These are phyloP conservation scores for Mugil cephalus DNA, from an alignment of 2,113 vertebrate species.

Conservation along the genomic window DNA sequence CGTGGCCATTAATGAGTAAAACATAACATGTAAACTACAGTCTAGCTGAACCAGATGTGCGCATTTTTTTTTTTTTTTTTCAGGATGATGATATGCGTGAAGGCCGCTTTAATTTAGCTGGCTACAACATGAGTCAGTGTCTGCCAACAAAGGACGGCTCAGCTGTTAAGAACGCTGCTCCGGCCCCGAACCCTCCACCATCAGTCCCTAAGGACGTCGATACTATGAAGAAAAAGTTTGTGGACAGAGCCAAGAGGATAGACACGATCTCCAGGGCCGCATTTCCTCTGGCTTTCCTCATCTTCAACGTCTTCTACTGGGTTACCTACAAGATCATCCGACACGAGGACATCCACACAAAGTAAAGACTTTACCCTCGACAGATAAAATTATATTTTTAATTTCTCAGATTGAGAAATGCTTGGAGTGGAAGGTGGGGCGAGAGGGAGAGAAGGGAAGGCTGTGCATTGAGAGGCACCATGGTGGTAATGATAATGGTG, in stretches of 20 bases:
- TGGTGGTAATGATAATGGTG: constrained; percentile 26
- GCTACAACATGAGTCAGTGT: constrained; percentile 94
- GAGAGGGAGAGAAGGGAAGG: constrained; percentile 19
- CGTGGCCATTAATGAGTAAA: constrained; percentile 5
- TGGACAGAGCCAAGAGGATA: constrained; percentile 98
- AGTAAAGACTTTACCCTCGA: constrained; percentile 78
- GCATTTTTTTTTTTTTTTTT: constrained; percentile 28
- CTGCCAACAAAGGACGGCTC: constrained; percentile 93
- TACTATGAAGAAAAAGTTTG: constrained; percentile 95
- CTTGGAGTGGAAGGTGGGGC: constrained; percentile 36
- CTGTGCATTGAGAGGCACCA: constrained; percentile 45
- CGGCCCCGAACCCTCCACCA: constrained; percentile 81
- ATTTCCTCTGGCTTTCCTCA: constrained; percentile 97
- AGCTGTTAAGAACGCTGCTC: constrained; percentile 87
- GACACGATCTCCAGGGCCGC: constrained; percentile 97
- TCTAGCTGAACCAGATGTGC: constrained; percentile 12
- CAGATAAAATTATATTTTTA: constrained; percentile 1
- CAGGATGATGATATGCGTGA: constrained; percentile 95
- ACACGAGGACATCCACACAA: constrained; percentile 92
- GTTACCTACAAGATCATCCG: constrained; percentile 99
- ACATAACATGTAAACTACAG: constrained; percentile 3
- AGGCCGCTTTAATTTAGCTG: constrained; percentile 94
- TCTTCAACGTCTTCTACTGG: constrained; percentile 99
- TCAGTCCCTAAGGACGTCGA: constrained; percentile 90
- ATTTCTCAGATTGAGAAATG: constrained; percentile 71